Evolutionary conservation across 2,888 invertebrate species (phyloP), one percentile per base, ranked within the genome.

Genomic region (Microchrysa polita): DNA sequence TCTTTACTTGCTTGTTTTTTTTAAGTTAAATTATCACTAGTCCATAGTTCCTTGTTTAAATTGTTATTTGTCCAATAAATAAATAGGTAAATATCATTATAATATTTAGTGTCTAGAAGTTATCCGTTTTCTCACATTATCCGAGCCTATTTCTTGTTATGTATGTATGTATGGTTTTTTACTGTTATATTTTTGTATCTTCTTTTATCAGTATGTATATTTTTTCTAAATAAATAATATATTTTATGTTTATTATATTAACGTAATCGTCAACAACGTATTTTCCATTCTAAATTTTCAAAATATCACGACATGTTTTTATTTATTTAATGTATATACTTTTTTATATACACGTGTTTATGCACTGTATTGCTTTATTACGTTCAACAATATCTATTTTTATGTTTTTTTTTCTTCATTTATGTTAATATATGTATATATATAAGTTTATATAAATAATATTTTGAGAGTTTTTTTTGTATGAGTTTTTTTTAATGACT

Each of bases 401-500:
- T 72, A 48, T 42, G 22, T 74, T 72, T 74, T 20, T 67, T 71
- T 73, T 34, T n/a, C n/a, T n/a, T 34, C 27, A 34, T 34, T 34
- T 34, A 34, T 34, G 7, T 67, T 72, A 59, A 57, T 57, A 74
- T 67, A 76, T 78, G 74, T 76, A 67, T 77, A 74, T 72, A 76
- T 76, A 74, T 76, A 74, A 78, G 79, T 74, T 72, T 74, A 74
- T 77, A 75, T 74, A 73, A 73, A 73, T 73, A 73, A 73, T 73
- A 73, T 73, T 73, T 73, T 73, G 72, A 73, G 72, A 73, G 61
- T 73, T 72, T 48, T 48, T 34, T 34, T 73, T 73, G 72, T 73
- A 73, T 73, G 72, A 60, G 72, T 69, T 73, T 34, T 34, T 34
- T 34, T 71, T 73, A 69, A 69, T 69, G 69, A 69, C 69, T 69